Conservation (phyloP, 2,888 invertebrate genomes). For the Saturnia pavonia region DNA sequence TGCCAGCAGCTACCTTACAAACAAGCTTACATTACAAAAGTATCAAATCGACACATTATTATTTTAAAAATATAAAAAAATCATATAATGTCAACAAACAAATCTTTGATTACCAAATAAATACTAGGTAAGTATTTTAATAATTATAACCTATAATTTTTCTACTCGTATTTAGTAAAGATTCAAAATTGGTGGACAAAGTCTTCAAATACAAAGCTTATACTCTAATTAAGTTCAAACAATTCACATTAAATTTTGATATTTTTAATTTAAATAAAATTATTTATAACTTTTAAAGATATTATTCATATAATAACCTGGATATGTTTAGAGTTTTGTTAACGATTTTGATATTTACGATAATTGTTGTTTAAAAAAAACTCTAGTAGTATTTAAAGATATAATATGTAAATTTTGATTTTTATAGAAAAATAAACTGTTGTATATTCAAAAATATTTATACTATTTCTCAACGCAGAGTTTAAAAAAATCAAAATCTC, state of each 20-base stretch:
- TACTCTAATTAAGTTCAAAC: slow-evolving; percentile 14
- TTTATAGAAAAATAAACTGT: no score
- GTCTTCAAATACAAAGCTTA: slow-evolving; percentile 22
- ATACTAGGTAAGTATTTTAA: neutral
- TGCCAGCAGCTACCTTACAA: no score
- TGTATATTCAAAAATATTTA: neutral
- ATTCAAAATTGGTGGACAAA: slow-evolving; percentile 30
- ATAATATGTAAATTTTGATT: neutral
- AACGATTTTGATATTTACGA: neutral
- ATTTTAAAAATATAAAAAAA: neutral
- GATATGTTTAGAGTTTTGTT: slow-evolving; percentile 28
- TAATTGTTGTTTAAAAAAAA: neutral
- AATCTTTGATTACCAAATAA: neutral
- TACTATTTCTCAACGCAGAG: neutral
- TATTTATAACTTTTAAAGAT: slow-evolving; percentile 24
- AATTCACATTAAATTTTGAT: slow-evolving; percentile 15
- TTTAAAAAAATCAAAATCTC: neutral
- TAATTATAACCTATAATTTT: slow-evolving; percentile 7
- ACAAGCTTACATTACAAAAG: no score
- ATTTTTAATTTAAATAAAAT: slow-evolving; percentile 24
- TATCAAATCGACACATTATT: neutral
- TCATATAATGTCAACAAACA: neutral
- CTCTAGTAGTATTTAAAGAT: no score
- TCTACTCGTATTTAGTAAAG: slow-evolving; percentile 22
- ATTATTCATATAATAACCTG: slow-evolving; percentile 25